Conservation (phyloP, 2,888 invertebrate genomes). For the Gymnocheta viridis region DNA sequence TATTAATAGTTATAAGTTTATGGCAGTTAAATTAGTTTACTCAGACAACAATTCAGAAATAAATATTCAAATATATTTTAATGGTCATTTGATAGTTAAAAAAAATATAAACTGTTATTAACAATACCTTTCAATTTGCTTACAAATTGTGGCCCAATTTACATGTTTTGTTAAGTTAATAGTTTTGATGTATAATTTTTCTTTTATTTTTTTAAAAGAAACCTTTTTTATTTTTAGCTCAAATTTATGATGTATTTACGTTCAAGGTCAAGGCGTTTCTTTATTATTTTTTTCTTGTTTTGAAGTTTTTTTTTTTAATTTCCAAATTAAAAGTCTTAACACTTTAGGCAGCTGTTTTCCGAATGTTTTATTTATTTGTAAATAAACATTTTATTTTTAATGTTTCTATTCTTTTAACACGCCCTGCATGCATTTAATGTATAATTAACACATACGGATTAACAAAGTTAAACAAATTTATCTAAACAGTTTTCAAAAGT, state of each 20-base stretch:
- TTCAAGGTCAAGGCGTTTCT: constrained; percentile 52
- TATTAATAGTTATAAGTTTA: neutral
- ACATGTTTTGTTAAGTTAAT: constrained; percentile 13
- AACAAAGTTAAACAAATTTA: neutral
- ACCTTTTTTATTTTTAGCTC: neutral
- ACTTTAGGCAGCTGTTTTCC: neutral
- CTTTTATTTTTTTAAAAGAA: constrained; percentile 3
- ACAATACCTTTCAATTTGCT: constrained; percentile 34
- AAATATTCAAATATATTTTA: neutral
- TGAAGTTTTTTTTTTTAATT: neutral
- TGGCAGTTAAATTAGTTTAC: neutral
- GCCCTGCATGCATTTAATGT: neutral
- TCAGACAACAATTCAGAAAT: neutral
- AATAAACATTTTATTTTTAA: neutral
- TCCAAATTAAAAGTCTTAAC: neutral
- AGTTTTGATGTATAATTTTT: constrained; percentile 5
- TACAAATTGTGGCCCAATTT: constrained; percentile 37
- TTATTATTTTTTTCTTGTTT: neutral
- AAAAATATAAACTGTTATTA: neutral
- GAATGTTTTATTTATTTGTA: neutral
- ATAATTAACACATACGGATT: neutral
- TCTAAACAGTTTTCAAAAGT: neutral
- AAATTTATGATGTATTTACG: constrained; percentile 4
- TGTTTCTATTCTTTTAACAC: neutral
- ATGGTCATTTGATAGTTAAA: neutral